Conservation (phyloP, 1,140 invertebrate genomes). For the Bombus balteatus region DNA sequence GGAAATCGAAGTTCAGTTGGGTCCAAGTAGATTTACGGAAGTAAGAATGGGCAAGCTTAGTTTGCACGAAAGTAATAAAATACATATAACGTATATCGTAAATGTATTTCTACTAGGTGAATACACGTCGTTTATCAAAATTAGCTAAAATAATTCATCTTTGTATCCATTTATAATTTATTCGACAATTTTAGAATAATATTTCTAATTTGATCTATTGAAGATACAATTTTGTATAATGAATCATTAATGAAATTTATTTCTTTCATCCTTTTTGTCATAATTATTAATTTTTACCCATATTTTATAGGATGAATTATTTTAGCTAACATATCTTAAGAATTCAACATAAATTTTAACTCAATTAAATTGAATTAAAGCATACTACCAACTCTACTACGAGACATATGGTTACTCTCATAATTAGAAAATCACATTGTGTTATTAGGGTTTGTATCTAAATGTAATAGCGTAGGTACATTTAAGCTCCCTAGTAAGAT, state of each 20-base stretch:
- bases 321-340: neutral
- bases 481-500: neutral
- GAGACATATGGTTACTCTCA: neutral
- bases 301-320: slow-evolving; percentile 27
- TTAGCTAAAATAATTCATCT: slow-evolving; percentile 35
- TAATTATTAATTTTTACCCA: neutral
- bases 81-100: neutral
- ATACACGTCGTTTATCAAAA: neutral
- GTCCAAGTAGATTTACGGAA: slow-evolving; percentile 1
- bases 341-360: slow-evolving; percentile 1
- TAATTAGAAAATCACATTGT: neutral
- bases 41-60: neutral
- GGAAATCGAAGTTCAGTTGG: neutral
- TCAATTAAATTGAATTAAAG: neutral
- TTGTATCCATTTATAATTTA: neutral
- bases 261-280: neutral
- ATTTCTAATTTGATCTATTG: too few relatives aligned
- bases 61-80: slow-evolving; percentile 39
- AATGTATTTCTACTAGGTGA: neutral
- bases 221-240: too few relatives aligned
- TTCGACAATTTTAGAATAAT: neutral
- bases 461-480: slow-evolving; percentile 3
- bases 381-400: neutral
- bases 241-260: too few relatives aligned
- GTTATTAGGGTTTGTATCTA: slow-evolving; percentile 37